Conservation (phyloP, 1,140 invertebrate species). For the Phymorhynchus buccinoides region DNA sequence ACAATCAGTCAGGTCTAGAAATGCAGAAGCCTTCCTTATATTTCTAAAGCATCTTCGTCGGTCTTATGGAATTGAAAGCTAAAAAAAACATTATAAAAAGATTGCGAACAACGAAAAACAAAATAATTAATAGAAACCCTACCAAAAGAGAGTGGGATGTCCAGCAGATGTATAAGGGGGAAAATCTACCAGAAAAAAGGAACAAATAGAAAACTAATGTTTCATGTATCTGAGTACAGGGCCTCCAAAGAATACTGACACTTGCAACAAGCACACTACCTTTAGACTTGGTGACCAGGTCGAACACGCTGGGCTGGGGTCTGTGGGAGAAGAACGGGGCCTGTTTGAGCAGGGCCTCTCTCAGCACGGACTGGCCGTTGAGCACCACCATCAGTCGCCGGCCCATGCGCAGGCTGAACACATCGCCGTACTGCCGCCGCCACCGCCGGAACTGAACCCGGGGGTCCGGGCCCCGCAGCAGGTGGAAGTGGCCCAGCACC, state of each 20-base stretch:
- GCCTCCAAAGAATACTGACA: constrained; percentile 30
- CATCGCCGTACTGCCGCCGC: constrained; percentile 49
- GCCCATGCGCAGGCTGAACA: constrained; percentile 51
- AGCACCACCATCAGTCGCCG: constrained; percentile 43
- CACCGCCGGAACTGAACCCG: constrained; percentile 26
- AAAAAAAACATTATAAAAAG: too few relatives aligned
- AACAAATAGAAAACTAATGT: too few relatives aligned
- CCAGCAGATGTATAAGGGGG: too few relatives aligned
- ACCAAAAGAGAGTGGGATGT: too few relatives aligned
- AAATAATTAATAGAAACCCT: too few relatives aligned
- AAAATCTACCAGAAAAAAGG: too few relatives aligned
- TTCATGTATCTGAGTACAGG: constrained; percentile 35
- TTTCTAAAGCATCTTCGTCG: too few relatives aligned
- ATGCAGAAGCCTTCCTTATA: too few relatives aligned
- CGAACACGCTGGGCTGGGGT: constrained; percentile 38
- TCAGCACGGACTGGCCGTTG: constrained; percentile 46
- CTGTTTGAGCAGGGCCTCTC: constrained; percentile 48
- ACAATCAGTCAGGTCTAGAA: too few relatives aligned
- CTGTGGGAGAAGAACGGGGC: constrained; percentile 42
- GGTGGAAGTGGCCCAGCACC: constrained; percentile 18
- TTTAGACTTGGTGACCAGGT: constrained; percentile 37
- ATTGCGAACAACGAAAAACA: too few relatives aligned
- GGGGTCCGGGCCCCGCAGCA: constrained; percentile 1
- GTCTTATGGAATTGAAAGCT: too few relatives aligned
- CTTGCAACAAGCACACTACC: too few relatives aligned